Evolutionary conservation across 2,113 vertebrate species (phyloP), one percentile per base, ranked within the genome.

Genomic region (Edolisoma coerulescens): DNA sequence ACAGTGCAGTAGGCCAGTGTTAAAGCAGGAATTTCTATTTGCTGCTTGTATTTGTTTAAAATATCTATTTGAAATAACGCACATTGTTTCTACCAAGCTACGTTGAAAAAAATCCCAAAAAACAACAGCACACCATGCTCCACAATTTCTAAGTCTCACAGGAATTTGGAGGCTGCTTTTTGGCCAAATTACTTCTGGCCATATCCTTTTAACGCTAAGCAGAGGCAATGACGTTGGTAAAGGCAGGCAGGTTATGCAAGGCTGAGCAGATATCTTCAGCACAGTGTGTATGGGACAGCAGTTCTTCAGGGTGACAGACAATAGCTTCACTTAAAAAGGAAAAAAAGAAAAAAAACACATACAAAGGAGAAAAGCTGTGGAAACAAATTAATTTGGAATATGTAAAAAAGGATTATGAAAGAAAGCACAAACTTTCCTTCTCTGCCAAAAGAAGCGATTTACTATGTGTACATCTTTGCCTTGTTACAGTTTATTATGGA

Each of bases 351-450:
- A 28, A 33, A 23, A 32, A 37, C 6, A 18, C 6, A 42, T 10
- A 84, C 41, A 95, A 85, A 95, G 41, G 78, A 91, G 76, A 95
- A 96, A 90, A 93, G 71, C 95, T 68, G 56, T 74, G 71, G 84
- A 96, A 95, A 90, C 39, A 90, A 97, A 95, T 91, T 97, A 93
- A 95, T 94, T 92, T 84, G 84, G 89, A 96, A 93, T 85, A 97
- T 2, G 6, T 70, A 84, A 96, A 90, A 97, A 75, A 95, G 91
- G 68, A 94, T 96, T 96, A 87, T 65, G 59, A 83, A 96, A 96
- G 92, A 71, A 93, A 89, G 81, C 64, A 77, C 77, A 93, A 97
- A 96, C 77, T 92, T 94, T 74, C 53, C 94, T 95, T 76, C 45
- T 74, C 64, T 69, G 53, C 65, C 76, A 77, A 95, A 94, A 82